phyloP scores from a whole-genome alignment of 2,113 vertebrate species.

The Thunnus thynnus region DNA sequence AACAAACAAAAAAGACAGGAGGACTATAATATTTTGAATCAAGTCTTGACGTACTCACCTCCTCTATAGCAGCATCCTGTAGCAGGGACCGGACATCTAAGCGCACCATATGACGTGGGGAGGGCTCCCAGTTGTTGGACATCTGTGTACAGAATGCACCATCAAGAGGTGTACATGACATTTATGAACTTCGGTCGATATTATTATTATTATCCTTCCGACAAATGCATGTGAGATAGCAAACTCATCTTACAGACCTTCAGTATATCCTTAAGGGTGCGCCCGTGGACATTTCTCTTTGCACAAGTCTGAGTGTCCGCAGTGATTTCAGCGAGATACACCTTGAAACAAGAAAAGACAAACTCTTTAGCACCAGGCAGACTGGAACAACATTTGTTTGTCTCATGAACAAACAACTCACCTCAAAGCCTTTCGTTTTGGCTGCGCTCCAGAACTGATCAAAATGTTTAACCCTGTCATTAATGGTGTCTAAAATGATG shows the following conservation, averaged over 20 bases:
- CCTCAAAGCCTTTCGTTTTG: slow-evolving; percentile 99
- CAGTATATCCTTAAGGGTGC: slow-evolving; percentile 93
- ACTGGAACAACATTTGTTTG: not conserved
- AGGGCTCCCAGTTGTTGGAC: slow-evolving; percentile 94
- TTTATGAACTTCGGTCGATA: not conserved
- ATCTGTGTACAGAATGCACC: slow-evolving; percentile 83
- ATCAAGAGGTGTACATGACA: not conserved
- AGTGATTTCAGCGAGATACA: slow-evolving; percentile 97
- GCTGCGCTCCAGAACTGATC: slow-evolving; percentile 99
- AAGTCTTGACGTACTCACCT: slow-evolving; percentile 81
- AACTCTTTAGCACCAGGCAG: not conserved
- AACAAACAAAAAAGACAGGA: not conserved
- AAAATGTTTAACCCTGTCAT: slow-evolving; percentile 96
- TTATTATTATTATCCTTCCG: not conserved
- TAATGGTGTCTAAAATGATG: slow-evolving; percentile 97
- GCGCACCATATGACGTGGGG: slow-evolving; percentile 97
- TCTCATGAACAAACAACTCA: slow-evolving; percentile 62
- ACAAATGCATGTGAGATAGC: not conserved
- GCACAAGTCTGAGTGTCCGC: slow-evolving; percentile 95
- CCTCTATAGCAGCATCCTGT: slow-evolving; percentile 98
- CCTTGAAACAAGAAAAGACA: slow-evolving; percentile 81
- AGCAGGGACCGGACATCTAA: slow-evolving; percentile 96
- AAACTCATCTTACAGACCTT: slow-evolving; percentile 85
- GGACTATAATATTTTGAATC: not conserved
- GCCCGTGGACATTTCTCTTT: slow-evolving; percentile 96